Evolutionary conservation across 2,797 vertebrate species (phyloP), one percentile per base, ranked within the genome.

Genomic region (Acanthurus leucopareius): DNA sequence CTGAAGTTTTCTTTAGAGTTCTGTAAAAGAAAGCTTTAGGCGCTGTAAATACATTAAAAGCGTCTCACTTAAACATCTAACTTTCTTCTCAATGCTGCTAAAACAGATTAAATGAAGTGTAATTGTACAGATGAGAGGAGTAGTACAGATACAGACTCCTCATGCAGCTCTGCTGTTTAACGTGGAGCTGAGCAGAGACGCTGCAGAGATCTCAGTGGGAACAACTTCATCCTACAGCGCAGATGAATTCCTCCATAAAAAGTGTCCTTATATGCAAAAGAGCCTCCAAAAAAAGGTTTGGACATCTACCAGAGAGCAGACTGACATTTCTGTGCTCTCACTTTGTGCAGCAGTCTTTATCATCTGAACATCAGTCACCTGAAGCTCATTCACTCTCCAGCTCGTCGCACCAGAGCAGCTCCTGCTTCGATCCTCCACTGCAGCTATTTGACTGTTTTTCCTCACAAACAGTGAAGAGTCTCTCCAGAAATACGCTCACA

Each of bases 111-210:
- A 49, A 0, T n/a, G n/a, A 22, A 25, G 44, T 0, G 22, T 22
- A 53, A 49, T 22, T 42, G 28, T 17, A 8, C 19, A 35, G 20
- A 25, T 52, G n/a, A n/a, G 14, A 28, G 1, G 49, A 14, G 61
- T 42, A 58, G 32, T 5, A 58, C 40, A 25, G 2, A 3, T 40
- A 17, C 28, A 22, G 69, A n/a, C 68, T 72, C n/a, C n/a, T n/a
- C n/a, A n/a, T n/a, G 57, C 57, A 71, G 58, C 2, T 25, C 69
- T 57, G 44, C n/a, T 28, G 40, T 59, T 74, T 53, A 20, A 77
- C 59, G 53, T 58, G 56, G 38, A 38, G 57, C 68, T 63, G 79
- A 25, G 57, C n/a, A 42, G 54, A 48, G 67, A 58, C 1, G 52
- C 60, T 19, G 62, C 53, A 19, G 40, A 14, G 40, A 56, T 73